Conservation (phyloP, 2,113 vertebrate species). For the Chaetorhynchus papuensis region DNA sequence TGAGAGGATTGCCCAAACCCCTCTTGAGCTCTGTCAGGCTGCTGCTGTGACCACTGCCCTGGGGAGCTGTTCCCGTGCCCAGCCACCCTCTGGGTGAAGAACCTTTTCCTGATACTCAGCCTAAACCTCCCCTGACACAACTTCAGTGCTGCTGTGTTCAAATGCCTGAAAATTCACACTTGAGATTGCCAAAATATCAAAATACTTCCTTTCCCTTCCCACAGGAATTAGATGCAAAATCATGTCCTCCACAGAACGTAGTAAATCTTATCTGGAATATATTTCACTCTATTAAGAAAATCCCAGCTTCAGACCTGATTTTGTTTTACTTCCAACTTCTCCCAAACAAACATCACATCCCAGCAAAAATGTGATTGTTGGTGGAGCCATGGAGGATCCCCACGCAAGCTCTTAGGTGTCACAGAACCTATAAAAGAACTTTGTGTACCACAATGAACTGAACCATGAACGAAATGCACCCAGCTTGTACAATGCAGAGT, state of each 20-base stretch:
- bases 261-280: background rate
- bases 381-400: background rate
- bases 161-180: background rate
- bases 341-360: background rate
- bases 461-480: background rate
- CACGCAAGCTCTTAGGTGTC: background rate
- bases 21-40: background rate
- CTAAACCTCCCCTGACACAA: background rate
- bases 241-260: background rate
- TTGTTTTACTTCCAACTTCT: background rate
- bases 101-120: background rate
- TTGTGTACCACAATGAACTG: fast-evolving
- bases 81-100: background rate
- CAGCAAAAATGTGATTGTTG: background rate
- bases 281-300: background rate
- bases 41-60: no score
- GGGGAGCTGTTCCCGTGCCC: no score
- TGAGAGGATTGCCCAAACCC: background rate
- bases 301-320: background rate
- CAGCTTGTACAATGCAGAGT: background rate
- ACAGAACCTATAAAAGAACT: background rate
- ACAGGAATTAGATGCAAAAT: background rate
- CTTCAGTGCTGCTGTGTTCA: background rate
- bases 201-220: background rate
- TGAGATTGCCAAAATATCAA: background rate